These are phyloP conservation scores for Nipponia nippon DNA, from an alignment of 2,113 vertebrate species.

Conservation along the genomic window DNA sequence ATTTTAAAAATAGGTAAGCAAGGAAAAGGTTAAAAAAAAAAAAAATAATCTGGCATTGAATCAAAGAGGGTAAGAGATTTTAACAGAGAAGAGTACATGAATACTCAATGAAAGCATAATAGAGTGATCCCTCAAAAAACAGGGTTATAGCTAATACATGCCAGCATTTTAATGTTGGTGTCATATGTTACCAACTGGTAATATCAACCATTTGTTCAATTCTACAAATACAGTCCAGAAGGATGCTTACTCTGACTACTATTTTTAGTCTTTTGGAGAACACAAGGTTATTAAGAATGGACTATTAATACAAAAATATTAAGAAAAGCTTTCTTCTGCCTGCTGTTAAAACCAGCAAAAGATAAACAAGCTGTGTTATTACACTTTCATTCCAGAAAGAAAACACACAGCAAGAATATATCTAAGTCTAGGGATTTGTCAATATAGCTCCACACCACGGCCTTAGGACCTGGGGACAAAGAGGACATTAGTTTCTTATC, in stretches of 20 bases:
- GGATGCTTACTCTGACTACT: neutral
- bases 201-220: conserved; percentile 17
- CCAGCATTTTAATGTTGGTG: neutral
- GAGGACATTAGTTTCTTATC: neutral
- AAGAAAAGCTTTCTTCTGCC: neutral
- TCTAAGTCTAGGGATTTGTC: neutral
- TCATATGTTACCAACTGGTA: conserved; percentile 8
- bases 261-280: conserved; percentile 5
- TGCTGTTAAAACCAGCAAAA: conserved; percentile 23
- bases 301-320: neutral
- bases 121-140: neutral
- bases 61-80: neutral
- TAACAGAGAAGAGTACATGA: neutral
- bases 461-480: neutral
- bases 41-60: neutral
- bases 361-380: neutral
- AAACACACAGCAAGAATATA: neutral
- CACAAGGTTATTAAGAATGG: neutral
- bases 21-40: neutral
- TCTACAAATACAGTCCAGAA: conserved; percentile 21
- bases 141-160: neutral
- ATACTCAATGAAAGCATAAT: neutral
- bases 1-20: neutral
- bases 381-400: neutral
- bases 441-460: neutral